Percentiles rank a stretch among this genome's conserved stretches.
These are phyloP conservation scores for Sphaerophoria rueppellii DNA, from an alignment of 2,888 invertebrate species.

Conservation along the genomic window DNA sequence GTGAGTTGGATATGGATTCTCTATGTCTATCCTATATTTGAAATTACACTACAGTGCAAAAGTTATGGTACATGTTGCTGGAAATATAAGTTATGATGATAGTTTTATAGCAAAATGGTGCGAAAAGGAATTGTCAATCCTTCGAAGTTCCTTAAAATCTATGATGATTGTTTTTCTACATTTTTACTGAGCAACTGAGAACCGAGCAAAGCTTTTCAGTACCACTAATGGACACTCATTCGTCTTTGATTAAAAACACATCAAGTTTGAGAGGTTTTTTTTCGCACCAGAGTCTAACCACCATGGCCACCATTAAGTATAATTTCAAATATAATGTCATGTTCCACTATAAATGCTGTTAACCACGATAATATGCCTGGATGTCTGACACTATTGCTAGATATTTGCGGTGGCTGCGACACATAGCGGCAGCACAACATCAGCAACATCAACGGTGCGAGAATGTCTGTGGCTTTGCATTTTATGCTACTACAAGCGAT, in stretches of 20 bases:
- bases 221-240: no score
- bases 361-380: constrained; percentile 42
- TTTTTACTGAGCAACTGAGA: no score
- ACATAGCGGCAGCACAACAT: no score
- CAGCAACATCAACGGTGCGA: background rate
- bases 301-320: constrained; percentile 21
- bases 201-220: no score
- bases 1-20: constrained; percentile 9
- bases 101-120: no score
- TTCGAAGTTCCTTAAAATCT: no score
- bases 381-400: constrained; percentile 13
- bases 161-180: no score
- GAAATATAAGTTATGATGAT: no score
- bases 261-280: background rate
- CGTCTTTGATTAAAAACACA: background rate
- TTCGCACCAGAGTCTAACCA: background rate
- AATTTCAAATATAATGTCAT: constrained; percentile 38
- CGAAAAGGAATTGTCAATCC: no score
- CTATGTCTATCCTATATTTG: background rate
- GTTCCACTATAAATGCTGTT: constrained; percentile 43
- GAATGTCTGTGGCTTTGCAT: constrained; percentile 43
- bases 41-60: constrained; percentile 10
- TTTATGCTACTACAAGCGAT: constrained; percentile 35
- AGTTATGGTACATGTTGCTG: background rate
- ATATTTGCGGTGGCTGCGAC: background rate